phyloP scores from a whole-genome alignment of 2,113 vertebrate genomes.

The Gavialis gangeticus region DNA sequence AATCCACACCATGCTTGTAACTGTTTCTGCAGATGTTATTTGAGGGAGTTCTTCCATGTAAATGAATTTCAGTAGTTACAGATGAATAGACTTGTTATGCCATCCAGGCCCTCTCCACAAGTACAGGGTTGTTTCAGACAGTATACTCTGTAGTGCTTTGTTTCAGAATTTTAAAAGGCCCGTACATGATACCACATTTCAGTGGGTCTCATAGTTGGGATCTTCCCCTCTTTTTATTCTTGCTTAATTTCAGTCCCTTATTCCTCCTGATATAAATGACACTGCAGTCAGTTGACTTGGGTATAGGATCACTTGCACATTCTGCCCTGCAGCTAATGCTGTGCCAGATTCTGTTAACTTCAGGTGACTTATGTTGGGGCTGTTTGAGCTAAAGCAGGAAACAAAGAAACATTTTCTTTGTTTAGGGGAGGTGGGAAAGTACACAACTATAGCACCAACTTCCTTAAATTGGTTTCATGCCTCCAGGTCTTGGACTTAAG shows the following conservation, averaged over 20 bases:
- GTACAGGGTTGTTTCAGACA: background rate
- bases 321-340: background rate
- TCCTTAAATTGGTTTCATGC: background rate
- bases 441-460: background rate
- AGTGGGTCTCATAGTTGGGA: background rate
- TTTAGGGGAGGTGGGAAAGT: background rate
- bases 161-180: background rate
- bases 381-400: background rate
- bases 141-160: background rate
- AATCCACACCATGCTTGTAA: background rate
- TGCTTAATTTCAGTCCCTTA: background rate
- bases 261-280: background rate
- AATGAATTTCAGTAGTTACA: constrained; percentile 28
- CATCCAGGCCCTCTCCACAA: background rate
- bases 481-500: constrained; percentile 89
- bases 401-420: background rate
- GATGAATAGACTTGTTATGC: constrained; percentile 19
- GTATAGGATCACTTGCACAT: background rate
- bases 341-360: too few relatives aligned
- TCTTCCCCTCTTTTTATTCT: background rate
- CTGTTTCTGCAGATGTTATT: constrained; percentile 14
- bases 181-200: background rate
- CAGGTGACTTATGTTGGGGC: background rate
- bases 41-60: constrained; percentile 34
- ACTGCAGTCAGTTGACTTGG: background rate